phyloP scores from a whole-genome alignment of 92 coral and sea anemone species.

The Porites evermanni region DNA sequence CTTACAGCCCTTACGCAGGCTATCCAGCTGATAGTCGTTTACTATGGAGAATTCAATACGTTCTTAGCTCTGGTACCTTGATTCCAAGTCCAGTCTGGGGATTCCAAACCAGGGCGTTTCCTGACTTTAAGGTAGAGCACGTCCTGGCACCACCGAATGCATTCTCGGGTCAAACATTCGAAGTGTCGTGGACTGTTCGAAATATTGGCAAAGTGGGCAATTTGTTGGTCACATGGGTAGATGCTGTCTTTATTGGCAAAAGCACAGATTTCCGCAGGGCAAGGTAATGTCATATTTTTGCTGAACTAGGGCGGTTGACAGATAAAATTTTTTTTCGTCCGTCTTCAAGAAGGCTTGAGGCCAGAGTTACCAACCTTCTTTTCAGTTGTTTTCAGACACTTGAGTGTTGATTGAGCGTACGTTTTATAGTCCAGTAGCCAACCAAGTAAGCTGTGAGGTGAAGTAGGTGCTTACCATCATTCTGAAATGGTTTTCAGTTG shows the following conservation, averaged over 20 bases:
- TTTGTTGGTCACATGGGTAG: slow-evolving; percentile 57
- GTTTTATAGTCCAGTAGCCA: no score
- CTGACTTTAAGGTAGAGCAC: slow-evolving; percentile 69
- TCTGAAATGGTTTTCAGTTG: no score
- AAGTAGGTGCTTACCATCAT: no score
- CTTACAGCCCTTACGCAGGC: slow-evolving; percentile 48
- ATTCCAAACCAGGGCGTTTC: slow-evolving; percentile 73
- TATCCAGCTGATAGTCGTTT: slow-evolving; percentile 74
- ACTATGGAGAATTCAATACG: slow-evolving; percentile 80
- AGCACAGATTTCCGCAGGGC: slow-evolving; percentile 54
- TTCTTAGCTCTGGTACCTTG: slow-evolving; percentile 55
- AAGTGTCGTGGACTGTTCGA: slow-evolving; percentile 86
- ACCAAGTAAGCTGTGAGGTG: no score
- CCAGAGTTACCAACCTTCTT: not conserved
- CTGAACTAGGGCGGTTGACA: no score
- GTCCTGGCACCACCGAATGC: slow-evolving; percentile 69
- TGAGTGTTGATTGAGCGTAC: no score
- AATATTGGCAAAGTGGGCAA: slow-evolving; percentile 76
- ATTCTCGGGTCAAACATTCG: slow-evolving; percentile 76
- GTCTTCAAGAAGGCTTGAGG: no score
- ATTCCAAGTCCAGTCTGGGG: slow-evolving; percentile 90
- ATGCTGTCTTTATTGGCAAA: slow-evolving; percentile 68
- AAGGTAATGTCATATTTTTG: slow-evolving; percentile 12
- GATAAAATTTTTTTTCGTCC: no score
- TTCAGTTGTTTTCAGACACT: no score